Conservation (phyloP, 2,888 invertebrate species). For the Drosophila merina region DNA sequence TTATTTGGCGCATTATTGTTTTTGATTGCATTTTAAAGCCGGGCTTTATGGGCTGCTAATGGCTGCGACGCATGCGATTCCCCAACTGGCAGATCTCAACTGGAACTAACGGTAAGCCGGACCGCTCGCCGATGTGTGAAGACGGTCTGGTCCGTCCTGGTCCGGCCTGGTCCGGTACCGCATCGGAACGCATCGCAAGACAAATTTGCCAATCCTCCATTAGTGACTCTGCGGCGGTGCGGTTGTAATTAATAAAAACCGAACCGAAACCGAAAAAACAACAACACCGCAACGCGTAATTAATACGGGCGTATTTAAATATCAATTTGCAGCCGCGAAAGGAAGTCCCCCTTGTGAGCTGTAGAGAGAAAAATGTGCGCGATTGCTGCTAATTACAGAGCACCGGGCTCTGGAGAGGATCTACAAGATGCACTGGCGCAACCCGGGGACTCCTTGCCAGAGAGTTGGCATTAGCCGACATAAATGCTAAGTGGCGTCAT, state of each 20-base stretch:
- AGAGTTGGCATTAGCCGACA: constrained; percentile 73
- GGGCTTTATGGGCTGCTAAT: constrained; percentile 77
- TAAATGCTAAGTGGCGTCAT: constrained; percentile 83
- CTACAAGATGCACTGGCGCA: neutral
- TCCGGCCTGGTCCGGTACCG: no score
- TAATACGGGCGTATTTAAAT: constrained; percentile 82
- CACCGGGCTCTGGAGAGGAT: constrained; percentile 21
- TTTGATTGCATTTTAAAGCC: constrained; percentile 63
- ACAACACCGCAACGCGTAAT: constrained; percentile 62
- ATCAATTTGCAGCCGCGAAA: constrained; percentile 71
- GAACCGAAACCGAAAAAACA: constrained; percentile 31
- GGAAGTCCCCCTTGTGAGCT: constrained; percentile 27
- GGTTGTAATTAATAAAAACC: constrained; percentile 67
- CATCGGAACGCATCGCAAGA: constrained; percentile 48
- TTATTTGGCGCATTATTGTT: constrained; percentile 63
- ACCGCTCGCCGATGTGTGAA: constrained; percentile 50
- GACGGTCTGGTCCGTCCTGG: neutral
- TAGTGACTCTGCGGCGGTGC: constrained; percentile 58
- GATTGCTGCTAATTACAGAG: constrained; percentile 77
- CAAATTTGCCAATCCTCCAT: constrained; percentile 70
- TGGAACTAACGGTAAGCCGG: constrained; percentile 30
- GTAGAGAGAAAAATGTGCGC: constrained; percentile 78
- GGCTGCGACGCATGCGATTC: constrained; percentile 77
- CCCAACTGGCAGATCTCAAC: constrained; percentile 28
- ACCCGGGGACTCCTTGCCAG: constrained; percentile 14